These are phyloP conservation scores for Gallinago undulata DNA, from an alignment of 2,113 vertebrate genomes.

Conservation along the genomic window DNA sequence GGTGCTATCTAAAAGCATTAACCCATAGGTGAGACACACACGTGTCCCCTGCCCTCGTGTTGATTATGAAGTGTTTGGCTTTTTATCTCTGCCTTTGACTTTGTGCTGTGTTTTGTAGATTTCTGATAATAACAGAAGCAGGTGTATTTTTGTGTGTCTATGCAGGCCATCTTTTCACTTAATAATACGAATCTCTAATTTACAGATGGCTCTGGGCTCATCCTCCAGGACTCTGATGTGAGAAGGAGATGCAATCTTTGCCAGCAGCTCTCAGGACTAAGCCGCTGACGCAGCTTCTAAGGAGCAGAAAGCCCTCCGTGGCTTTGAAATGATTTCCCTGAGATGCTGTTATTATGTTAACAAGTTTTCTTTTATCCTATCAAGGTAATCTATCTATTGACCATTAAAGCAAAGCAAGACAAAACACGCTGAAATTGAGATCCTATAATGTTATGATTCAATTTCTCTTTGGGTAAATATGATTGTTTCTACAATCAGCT, in stretches of 20 bases:
- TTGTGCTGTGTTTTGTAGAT: neutral
- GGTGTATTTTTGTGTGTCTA: neutral
- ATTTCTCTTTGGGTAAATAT: conserved; percentile 42
- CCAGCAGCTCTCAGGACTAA: conserved; percentile 7
- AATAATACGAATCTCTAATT: neutral
- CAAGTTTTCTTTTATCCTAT: conserved; percentile 40
- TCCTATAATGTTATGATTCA: conserved; percentile 25
- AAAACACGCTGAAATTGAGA: conserved; percentile 42
- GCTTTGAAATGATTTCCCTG: neutral
- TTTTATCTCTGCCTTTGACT: neutral
- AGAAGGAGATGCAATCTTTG: conserved; percentile 9
- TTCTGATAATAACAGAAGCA: neutral
- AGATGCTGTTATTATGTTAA: conserved; percentile 54
- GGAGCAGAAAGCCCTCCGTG: conserved; percentile 11
- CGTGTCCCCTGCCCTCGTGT: no score
- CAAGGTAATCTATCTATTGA: conserved; percentile 46
- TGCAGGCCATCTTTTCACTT: conserved; percentile 18
- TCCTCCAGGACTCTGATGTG: conserved; percentile 9
- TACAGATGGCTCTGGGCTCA: neutral
- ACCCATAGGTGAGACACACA: neutral
- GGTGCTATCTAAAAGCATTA: neutral
- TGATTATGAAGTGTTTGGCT: neutral
- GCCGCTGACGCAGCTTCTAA: conserved; percentile 3
- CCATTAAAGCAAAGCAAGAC: conserved; percentile 37
- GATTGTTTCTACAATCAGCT: neutral